Evolutionary conservation across 2,113 vertebrate genomes (phyloP), one percentile per base, ranked within the genome.

Genomic region (Poicephalus meyeri): DNA sequence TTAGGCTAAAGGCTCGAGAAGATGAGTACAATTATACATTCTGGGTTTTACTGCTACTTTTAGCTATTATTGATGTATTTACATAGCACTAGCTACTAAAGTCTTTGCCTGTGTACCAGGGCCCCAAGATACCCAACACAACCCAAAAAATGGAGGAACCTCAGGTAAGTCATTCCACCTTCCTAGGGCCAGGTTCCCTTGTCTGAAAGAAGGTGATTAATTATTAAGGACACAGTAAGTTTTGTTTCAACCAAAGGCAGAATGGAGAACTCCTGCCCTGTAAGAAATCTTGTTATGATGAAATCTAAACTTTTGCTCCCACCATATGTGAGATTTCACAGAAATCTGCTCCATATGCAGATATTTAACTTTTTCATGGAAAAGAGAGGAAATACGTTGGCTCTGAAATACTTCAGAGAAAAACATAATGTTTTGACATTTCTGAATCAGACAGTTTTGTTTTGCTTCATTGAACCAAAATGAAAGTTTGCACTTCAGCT

Each of bases 401-500:
- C 87, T 85, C 53, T 77, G 83, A 92, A 81, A 73, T 50, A 35
- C 50, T 78, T 72, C 58, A 47, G 71, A 88, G 87, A 49, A 85
- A 94, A 94, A 78, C 39, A 44, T 16, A 63, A 47, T 88, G 80
- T 91, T 92, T 91, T 73, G 79, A 61, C 87, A 46, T 91, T 70
- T 88, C 61, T 88, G 76, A 86, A 86, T 86, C 74, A 88, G 49
- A 68, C 70, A 73, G 76, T 88, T 93, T 86, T 58, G 90, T 81
- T 86, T 73, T 81, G 79, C 70, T 88, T 74, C 80, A 6, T 6
- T 93, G 90, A 92, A 93, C 60, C 55, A 81, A 86, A 86, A 58
- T 29, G 41, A 79, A 79, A 81, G 31, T 55, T 94, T 94, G 66
- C 83, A 79, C 80, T 78, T 86, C 39, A 21, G 55, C 61, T 86